These are phyloP conservation scores for Mystacides longicornis DNA, from an alignment of 2,888 invertebrate genomes.

Conservation along the genomic window DNA sequence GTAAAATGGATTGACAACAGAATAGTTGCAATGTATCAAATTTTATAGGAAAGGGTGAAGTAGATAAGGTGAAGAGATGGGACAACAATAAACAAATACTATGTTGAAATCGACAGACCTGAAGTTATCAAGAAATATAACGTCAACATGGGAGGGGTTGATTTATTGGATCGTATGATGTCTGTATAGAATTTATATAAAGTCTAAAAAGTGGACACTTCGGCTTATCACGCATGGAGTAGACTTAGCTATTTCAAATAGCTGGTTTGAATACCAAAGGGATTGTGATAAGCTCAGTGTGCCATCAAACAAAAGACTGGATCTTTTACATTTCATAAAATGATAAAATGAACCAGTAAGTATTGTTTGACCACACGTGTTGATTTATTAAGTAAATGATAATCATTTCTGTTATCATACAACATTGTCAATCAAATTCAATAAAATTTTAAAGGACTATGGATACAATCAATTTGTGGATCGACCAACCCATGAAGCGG, in stretches of 20 bases:
- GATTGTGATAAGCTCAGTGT: neutral
- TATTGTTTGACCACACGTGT: too few species aligned
- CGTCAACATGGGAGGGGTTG: neutral
- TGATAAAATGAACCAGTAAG: too few species aligned
- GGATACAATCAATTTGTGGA: too few species aligned
- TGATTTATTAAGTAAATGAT: too few species aligned
- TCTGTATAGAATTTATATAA: neutral
- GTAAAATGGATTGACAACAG: neutral
- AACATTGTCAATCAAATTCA: too few species aligned
- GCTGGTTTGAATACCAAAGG: neutral
- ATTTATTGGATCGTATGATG: constrained; percentile 3
- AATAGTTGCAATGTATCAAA: neutral
- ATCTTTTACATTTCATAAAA: neutral
- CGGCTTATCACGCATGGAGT: neutral
- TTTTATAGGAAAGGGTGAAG: neutral
- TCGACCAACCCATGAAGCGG: too few species aligned
- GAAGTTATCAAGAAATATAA: neutral
- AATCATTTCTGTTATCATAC: too few species aligned
- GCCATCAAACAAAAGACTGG: neutral
- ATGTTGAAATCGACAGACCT: neutral
- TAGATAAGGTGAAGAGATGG: constrained; percentile 1
- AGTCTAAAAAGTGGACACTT: neutral
- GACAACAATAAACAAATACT: neutral
- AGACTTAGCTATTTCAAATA: neutral
- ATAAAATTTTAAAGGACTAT: too few species aligned